These are phyloP conservation scores for Cossypha caffra DNA, from an alignment of 2,797 vertebrate genomes.

Conservation along the genomic window DNA sequence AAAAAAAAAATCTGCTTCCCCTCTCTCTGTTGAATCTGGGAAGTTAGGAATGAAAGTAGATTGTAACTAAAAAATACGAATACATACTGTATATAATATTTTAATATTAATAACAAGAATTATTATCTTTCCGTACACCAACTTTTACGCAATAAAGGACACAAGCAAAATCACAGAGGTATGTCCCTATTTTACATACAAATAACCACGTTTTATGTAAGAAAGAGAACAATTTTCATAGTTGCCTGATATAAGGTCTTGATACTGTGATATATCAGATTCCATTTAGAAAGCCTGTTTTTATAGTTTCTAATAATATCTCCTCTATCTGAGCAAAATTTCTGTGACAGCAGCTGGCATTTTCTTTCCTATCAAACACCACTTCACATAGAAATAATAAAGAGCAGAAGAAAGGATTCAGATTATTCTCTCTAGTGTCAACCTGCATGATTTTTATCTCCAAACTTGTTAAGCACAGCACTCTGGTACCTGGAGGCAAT, in stretches of 20 bases:
- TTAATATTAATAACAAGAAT: neutral
- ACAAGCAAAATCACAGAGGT: neutral
- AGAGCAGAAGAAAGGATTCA: neutral
- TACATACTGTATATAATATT: neutral
- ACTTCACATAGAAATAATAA: neutral
- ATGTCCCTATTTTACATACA: neutral
- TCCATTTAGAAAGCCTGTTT: neutral
- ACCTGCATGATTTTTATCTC: neutral
- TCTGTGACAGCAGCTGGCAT: constrained; percentile 23
- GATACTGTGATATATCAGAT: neutral
- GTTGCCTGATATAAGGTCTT: neutral
- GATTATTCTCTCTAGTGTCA: neutral
- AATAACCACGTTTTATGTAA: neutral
- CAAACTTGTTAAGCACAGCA: neutral
- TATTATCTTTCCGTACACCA: neutral
- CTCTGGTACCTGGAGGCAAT: constrained; percentile 18
- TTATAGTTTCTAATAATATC: neutral
- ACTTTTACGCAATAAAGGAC: neutral
- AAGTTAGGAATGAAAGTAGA: neutral
- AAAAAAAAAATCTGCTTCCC: neutral
- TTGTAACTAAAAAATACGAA: neutral
- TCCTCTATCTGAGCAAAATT: neutral
- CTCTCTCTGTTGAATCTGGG: neutral
- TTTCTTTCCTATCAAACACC: neutral
- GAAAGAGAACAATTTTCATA: neutral